Evolutionary conservation across 2,113 vertebrate genomes (phyloP).

Genomic region (Nipponia nippon): DNA sequence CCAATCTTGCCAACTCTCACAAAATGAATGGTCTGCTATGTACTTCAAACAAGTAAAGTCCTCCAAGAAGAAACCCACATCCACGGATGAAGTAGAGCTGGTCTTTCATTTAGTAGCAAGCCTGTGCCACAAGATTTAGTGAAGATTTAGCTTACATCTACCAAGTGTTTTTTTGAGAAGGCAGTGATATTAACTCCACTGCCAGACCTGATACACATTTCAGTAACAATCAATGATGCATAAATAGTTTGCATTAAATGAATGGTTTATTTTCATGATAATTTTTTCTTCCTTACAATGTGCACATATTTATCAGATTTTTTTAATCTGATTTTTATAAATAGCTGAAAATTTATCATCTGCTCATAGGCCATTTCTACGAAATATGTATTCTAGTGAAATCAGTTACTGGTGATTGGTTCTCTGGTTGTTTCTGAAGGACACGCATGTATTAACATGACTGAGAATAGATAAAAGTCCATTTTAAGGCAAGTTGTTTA

Average conservation of each 20-base stretch:
- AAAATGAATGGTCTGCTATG: not conserved
- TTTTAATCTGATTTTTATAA: not conserved
- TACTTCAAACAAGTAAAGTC: not conserved
- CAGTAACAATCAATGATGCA: not conserved
- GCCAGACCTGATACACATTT: not conserved
- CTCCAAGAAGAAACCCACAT: not conserved
- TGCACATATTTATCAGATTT: not conserved
- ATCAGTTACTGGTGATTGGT: not conserved
- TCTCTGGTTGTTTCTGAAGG: not conserved
- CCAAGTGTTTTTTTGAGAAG: not conserved
- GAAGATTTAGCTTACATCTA: not conserved
- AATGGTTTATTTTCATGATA: not conserved
- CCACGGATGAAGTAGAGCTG: not conserved
- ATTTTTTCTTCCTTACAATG: not conserved
- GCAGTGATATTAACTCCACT: not conserved
- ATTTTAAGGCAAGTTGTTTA: not conserved
- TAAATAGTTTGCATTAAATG: not conserved
- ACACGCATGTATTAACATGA: not conserved
- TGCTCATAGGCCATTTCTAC: not conserved
- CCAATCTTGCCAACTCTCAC: not conserved
- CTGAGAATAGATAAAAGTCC: not conserved
- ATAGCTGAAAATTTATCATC: not conserved
- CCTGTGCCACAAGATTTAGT: not conserved
- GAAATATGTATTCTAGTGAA: not conserved
- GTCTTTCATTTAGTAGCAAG: not conserved